Evolutionary conservation across 2,113 vertebrate genomes (phyloP), one percentile per base, ranked within the genome.

Genomic region (Sebastes schlegelii): DNA sequence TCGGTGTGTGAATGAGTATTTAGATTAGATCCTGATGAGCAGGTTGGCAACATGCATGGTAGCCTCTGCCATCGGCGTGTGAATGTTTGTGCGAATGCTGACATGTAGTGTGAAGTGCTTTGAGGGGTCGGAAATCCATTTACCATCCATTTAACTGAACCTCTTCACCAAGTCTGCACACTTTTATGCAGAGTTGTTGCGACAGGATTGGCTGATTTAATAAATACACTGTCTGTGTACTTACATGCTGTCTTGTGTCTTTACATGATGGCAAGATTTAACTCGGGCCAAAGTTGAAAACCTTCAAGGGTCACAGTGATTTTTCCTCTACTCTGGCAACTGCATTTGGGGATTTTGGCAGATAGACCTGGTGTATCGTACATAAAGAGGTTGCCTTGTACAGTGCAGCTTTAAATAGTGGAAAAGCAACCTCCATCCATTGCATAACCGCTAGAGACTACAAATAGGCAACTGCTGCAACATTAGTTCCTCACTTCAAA

Each of bases 381-480:
- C 19, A 23, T 17, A 16, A 62, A 78, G 68, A 67, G 17, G 17
- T 23, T 17, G 9, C 19, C 21, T 3, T 8, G 19, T 51, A 11
- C 6, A 19, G 6, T 12, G 21, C 16, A n/a, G 58, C 57, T 34
- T 49, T 34, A 55, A 68, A 46, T 9, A 61, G 14, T 52, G 17
- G 3, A 77, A 69, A 58, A 6, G 19, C 66, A 71, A 4, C 26
- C 49, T 51, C 6, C 11, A 13, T 19, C 40, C 7, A 61, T 54
- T 43, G 19, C 61, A 23, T 23, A 49, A 9, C 43, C 49, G 42
- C 57, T 43, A 2, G 13, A 23, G 34, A 34, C 34, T 34, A 34
- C 34, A 17, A 55, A 55, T 66, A 77, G 10, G 65, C 43, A 80
- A 34, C 64, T 52, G 58, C 64, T 21, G 65, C 45, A 66, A 4